Base-by-base conservation (phyloP, 2,888 invertebrate species). In the Drosophila emarginata region DNA sequence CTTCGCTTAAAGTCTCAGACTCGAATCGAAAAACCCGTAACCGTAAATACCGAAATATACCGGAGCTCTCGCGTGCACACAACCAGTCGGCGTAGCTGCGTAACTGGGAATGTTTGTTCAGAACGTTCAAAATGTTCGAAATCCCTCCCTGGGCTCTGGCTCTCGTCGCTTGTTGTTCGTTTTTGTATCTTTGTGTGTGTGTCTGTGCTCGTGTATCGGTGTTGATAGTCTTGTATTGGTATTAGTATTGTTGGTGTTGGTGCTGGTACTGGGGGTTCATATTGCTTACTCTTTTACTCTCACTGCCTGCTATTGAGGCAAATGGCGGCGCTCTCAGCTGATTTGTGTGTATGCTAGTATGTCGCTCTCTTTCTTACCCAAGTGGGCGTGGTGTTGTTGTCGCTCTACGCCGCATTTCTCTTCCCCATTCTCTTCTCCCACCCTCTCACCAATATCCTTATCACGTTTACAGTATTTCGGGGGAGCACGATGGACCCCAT, bases 291-390 rank as follows among this genome's bases (percentile, higher is more conserved):
- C 54, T 56, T 77, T 68, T 69, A 63, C 73, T 28, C 78, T 57
- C 51, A 23, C 36, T 40, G 37, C 9, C 36, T n/a, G 60, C n/a
- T 40, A 65, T 67, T 67, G 62, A 72, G 69, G 78, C 82, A 83
- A 83, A 83, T 83, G 82, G 82, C 82, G 82, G 82, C 77, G 80
- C 85, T 83, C 85, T 83, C 85, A 82, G 85, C 85, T 80, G 82
- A 84, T 78, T 84, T 72, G 75, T 70, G 79, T 71, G 72, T 70
- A 26, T 36, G 54, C 54, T 28, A 61, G 67, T 83, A 79, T 73
- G 54, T 32, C 69, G 68, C 40, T 73, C 78, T 76, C 82, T 70
- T 79, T 84, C 69, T 74, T 64, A 40, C 77, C 65, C 67, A 45
- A 74, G 84, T 81, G 84, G 84, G 84, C 84, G 84, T 84, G 84